phyloP scores from a whole-genome alignment of 2,888 invertebrate genomes.

The Drosophila infuscata region DNA sequence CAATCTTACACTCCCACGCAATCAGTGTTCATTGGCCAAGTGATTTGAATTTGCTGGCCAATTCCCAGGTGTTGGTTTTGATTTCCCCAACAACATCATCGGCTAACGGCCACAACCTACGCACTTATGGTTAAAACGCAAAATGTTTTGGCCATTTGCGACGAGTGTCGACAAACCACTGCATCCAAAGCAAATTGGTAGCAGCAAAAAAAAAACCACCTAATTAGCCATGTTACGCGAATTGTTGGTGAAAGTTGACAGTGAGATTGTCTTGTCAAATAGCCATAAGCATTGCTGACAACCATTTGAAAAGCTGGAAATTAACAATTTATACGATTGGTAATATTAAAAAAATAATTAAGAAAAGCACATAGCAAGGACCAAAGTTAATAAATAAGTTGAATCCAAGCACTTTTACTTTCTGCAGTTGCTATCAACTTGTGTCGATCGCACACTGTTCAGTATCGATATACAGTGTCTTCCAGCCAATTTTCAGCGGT shows the following conservation, averaged over 20 bases:
- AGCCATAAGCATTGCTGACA: not conserved
- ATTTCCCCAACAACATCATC: slow-evolving; percentile 21
- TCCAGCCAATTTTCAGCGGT: too few relatives aligned
- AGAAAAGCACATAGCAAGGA: slow-evolving; percentile 24
- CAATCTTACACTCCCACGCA: slow-evolving; percentile 47
- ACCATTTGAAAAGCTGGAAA: not conserved
- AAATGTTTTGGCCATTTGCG: slow-evolving; percentile 31
- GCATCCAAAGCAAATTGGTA: slow-evolving; percentile 37
- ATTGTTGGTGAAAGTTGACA: slow-evolving; percentile 41
- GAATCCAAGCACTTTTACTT: slow-evolving; percentile 43
- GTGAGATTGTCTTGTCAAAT: not conserved
- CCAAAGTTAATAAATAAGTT: slow-evolving; percentile 7
- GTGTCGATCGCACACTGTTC: slow-evolving; percentile 57
- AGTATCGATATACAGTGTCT: slow-evolving; percentile 55
- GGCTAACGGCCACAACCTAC: slow-evolving; percentile 50
- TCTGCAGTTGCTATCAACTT: slow-evolving; percentile 41
- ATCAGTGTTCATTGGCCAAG: slow-evolving; percentile 42
- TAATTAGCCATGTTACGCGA: slow-evolving; percentile 33
- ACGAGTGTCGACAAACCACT: slow-evolving; percentile 31
- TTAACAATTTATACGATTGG: not conserved
- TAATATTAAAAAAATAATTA: too few relatives aligned
- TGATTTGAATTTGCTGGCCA: slow-evolving; percentile 32
- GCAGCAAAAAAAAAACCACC: slow-evolving; percentile 10
- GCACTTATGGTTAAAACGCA: slow-evolving; percentile 43
- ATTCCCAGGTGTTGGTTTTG: slow-evolving; percentile 50